Evolutionary conservation across 1,140 invertebrate genomes (phyloP), one percentile per base, ranked within the genome.

Genomic region (Laupala kohalensis): DNA sequence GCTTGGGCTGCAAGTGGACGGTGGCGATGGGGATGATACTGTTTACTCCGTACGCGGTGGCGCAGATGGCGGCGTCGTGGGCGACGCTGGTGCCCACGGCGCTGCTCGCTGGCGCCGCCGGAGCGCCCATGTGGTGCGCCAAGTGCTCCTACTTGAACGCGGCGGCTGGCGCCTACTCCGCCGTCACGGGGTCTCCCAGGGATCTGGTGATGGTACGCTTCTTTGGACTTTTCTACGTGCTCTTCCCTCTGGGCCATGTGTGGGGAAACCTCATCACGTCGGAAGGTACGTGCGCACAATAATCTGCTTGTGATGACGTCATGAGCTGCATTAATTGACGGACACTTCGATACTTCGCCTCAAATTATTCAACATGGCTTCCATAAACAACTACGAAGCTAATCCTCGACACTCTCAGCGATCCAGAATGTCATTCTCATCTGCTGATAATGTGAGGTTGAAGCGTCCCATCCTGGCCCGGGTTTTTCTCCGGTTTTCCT

Each of bases 201-300:
- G 83, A 85, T 72, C 78, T 81, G 2, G 78, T 86, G 27, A 82
- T 87, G 62, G 82, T 83, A 29, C 76, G 82, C 62, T 87, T 88
- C 76, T 88, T 88, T 76, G 87, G 87, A 4, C 80, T 86, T 26
- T 88, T 88, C 77, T 89, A 88, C 78, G 83, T 87, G 79, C 75
- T 86, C 24, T 87, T 87, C 74, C 87, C 88, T 76, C 80, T 80
- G 25, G 81, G 85, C 0, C 81, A 83, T 72, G 79, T 86, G 23
- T 78, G 83, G 81, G 86, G 86, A 24, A 88, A 87, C 76, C 74
- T 87, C 0, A 83, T 87, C 30, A 86, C 86, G 4, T 87, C 85
- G 0, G 69, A 80, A 69, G 81, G 81, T 86, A 37, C 37, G 37
- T 1, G 37, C 37, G 78, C 76, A 62, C 3, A 4, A n/a, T n/a